Evolutionary conservation across 2,797 vertebrate genomes (phyloP).

Genomic region (Triplophysa bombifrons): DNA sequence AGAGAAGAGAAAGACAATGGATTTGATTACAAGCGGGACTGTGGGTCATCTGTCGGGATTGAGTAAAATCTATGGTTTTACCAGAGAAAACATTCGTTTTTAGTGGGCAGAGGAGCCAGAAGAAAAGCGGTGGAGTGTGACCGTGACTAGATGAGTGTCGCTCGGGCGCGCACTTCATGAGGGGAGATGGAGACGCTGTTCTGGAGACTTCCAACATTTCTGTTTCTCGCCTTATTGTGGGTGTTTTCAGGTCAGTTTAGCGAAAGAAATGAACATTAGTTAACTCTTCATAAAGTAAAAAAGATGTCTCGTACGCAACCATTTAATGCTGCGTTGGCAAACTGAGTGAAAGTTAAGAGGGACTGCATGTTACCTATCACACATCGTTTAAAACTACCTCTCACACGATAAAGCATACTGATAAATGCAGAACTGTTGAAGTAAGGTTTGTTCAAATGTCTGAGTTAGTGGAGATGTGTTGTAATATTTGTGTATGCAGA

Average conservation of each 20-base stretch:
- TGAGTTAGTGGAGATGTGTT: not conserved
- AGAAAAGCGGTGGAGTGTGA: not conserved
- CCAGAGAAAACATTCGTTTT: not conserved
- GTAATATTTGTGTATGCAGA: too few relatives aligned
- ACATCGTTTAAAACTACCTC: too few relatives aligned
- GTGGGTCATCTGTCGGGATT: not conserved
- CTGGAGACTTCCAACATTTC: conserved; percentile 65
- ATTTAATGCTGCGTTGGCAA: not conserved
- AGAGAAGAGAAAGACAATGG: not conserved
- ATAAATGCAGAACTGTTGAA: too few relatives aligned
- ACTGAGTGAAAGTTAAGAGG: not conserved
- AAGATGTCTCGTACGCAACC: not conserved
- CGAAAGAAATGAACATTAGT: not conserved
- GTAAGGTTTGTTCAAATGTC: too few relatives aligned
- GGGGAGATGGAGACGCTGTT: conserved; percentile 70
- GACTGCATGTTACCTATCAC: not conserved
- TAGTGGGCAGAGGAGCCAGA: not conserved
- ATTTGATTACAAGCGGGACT: conserved; percentile 16
- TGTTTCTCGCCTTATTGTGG: conserved; percentile 68
- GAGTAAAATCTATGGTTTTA: conserved; percentile 11
- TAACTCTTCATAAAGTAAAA: not conserved
- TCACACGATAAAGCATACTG: too few relatives aligned
- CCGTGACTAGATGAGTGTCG: not conserved
- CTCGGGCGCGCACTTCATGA: conserved; percentile 67
- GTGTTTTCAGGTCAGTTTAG: conserved; percentile 72